phyloP scores from a whole-genome alignment of 1,140 invertebrate species.

The Cryptotermes secundus region DNA sequence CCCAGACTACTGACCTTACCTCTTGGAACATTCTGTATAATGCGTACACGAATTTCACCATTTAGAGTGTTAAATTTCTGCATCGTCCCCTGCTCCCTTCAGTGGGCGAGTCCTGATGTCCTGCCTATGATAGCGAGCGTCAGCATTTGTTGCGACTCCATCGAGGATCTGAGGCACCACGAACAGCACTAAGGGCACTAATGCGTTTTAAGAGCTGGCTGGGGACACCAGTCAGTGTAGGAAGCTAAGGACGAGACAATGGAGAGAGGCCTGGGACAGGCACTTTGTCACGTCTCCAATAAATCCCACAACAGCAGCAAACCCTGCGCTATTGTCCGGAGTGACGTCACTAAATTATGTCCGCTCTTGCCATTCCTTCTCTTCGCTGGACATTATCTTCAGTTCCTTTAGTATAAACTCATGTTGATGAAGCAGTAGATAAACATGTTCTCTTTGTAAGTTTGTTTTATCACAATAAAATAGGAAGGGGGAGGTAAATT shows the following conservation, averaged over 20 bases:
- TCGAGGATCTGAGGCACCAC: not conserved
- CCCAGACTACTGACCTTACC: too few relatives aligned
- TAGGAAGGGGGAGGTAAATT: not conserved
- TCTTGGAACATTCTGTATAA: too few relatives aligned
- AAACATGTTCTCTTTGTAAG: not conserved
- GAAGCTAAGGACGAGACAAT: conserved; percentile 31
- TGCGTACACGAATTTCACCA: too few relatives aligned
- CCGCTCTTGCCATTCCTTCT: conserved; percentile 21
- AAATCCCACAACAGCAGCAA: conserved; percentile 31
- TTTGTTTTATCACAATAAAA: not conserved
- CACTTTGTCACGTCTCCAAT: conserved; percentile 31
- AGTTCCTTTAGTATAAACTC: conserved; percentile 21
- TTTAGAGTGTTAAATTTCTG: too few relatives aligned
- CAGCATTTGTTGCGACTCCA: not conserved
- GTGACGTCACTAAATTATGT: conserved; percentile 33
- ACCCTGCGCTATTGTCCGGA: conserved; percentile 24
- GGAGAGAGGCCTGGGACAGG: conserved; percentile 29
- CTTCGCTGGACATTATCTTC: conserved; percentile 30
- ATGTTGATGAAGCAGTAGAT: conserved; percentile 3
- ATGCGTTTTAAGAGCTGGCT: conserved; percentile 25
- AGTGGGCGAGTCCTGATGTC: too few relatives aligned
- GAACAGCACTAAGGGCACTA: not conserved
- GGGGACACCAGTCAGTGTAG: conserved; percentile 14
- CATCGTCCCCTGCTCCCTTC: not conserved
- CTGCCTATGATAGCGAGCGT: not conserved